These are phyloP conservation scores for Rhamphomyia laevipes DNA, from an alignment of 2,888 invertebrate species.

Conservation along the genomic window DNA sequence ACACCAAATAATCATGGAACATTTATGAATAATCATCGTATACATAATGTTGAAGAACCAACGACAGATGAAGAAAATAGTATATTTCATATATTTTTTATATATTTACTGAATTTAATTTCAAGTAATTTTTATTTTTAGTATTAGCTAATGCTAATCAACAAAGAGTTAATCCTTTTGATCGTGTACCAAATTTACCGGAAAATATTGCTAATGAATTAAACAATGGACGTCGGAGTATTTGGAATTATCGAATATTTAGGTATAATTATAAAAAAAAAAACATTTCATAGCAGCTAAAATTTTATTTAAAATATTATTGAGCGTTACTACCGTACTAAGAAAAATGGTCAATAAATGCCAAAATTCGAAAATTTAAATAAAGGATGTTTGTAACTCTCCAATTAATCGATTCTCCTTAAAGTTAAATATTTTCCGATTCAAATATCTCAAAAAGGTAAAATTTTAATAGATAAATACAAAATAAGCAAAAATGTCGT, in stretches of 20 bases:
- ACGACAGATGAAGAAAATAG: conserved; percentile 36
- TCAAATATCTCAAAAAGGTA: no score
- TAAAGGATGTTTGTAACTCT: no score
- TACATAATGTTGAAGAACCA: conserved; percentile 8
- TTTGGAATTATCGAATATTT: conserved; percentile 26
- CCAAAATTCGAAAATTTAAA: no score
- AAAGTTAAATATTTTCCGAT: no score
- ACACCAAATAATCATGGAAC: conserved; percentile 33
- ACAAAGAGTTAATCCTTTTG: conserved; percentile 34
- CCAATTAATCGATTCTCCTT: no score
- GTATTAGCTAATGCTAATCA: conserved; percentile 18
- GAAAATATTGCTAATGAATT: conserved; percentile 25
- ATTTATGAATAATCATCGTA: conserved; percentile 20
- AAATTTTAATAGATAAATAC: no score
- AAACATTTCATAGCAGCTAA: no score
- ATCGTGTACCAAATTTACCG: conserved; percentile 31
- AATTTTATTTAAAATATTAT: no score
- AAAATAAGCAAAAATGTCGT: no score
- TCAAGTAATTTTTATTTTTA: conserved; percentile 15
- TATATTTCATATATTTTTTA: conserved; percentile 11
- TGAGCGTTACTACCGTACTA: no score
- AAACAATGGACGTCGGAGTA: conserved; percentile 17
- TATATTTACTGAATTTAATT: neutral
- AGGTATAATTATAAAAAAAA: conserved; percentile 18
- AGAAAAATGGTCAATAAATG: no score